Conservation (phyloP, 2,113 vertebrate species). For the Gavialis gangeticus region DNA sequence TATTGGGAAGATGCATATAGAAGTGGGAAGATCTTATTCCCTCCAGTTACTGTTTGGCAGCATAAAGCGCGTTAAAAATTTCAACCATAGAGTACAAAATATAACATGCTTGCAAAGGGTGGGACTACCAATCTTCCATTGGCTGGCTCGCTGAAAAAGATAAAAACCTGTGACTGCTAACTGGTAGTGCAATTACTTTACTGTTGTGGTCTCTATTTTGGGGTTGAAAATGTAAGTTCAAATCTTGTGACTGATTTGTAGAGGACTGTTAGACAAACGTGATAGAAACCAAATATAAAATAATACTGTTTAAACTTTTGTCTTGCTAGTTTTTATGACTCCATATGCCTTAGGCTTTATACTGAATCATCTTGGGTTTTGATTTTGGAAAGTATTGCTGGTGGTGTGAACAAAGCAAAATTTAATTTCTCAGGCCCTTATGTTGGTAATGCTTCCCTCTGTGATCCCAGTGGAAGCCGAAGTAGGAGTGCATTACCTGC, state of each 20-base stretch:
- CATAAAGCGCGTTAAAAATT: background rate
- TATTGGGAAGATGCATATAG: background rate
- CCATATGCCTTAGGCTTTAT: background rate
- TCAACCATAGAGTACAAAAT: background rate
- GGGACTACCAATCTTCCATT: background rate
- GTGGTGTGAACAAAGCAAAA: too few relatives aligned
- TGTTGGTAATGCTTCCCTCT: background rate
- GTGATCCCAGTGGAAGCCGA: background rate
- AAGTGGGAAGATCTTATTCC: background rate
- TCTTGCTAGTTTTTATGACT: background rate
- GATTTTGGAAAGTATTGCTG: background rate
- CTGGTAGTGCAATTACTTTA: background rate
- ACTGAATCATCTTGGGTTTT: background rate
- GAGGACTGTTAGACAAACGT: background rate
- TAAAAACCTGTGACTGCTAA: background rate
- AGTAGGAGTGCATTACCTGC: background rate
- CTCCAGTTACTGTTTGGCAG: background rate
- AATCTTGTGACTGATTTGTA: background rate
- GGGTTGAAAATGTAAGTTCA: background rate
- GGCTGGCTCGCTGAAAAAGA: background rate
- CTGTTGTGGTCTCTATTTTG: background rate
- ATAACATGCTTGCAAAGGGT: background rate
- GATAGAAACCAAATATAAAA: background rate
- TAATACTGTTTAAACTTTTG: background rate
- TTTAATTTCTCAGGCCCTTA: too few relatives aligned